A percentile compares a stretch with the other conserved stretches of the same genome.
phyloP scores from a whole-genome alignment of 2,797 vertebrate species.

The Lacerta viridis region DNA sequence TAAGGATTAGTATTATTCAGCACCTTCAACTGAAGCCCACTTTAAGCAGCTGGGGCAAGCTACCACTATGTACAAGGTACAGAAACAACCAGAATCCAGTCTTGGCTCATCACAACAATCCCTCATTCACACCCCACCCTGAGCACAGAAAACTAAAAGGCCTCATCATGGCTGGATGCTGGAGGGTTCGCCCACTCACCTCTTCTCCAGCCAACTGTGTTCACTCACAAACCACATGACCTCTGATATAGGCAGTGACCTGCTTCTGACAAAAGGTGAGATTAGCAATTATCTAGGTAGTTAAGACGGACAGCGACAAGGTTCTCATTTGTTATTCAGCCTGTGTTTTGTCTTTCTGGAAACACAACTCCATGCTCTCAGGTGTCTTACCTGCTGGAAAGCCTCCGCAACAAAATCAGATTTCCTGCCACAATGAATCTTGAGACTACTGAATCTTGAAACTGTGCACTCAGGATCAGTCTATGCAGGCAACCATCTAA shows the following conservation, averaged over 20 bases:
- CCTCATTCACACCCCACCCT: not conserved
- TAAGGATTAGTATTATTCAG: not conserved
- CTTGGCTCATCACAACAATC: not conserved
- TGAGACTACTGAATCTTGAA: not conserved
- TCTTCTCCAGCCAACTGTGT: accelerated
- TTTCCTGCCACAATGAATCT: slow-evolving; percentile 44
- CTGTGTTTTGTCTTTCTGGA: slow-evolving; percentile 20
- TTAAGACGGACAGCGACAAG: slow-evolving; percentile 4
- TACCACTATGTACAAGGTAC: not conserved
- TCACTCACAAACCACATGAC: not conserved
- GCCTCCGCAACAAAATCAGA: slow-evolving; percentile 27
- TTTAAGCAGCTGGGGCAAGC: not conserved
- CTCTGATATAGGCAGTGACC: slow-evolving; percentile 16
- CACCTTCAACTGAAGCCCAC: not conserved
- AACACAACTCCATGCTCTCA: slow-evolving; percentile 47
- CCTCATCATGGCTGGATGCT: not conserved
- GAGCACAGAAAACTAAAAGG: not conserved
- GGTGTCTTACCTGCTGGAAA: slow-evolving; percentile 51
- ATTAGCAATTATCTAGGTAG: slow-evolving; percentile 46
- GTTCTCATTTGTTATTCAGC: slow-evolving; percentile 57
- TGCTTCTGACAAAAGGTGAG: slow-evolving; percentile 49
- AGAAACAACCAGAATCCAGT: not conserved
- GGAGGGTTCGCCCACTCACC: not conserved
- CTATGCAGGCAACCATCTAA: slow-evolving; percentile 31
- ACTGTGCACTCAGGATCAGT: not conserved